Conservation (phyloP, 2,113 vertebrate genomes). For the Campylomormyrus tamandua region DNA sequence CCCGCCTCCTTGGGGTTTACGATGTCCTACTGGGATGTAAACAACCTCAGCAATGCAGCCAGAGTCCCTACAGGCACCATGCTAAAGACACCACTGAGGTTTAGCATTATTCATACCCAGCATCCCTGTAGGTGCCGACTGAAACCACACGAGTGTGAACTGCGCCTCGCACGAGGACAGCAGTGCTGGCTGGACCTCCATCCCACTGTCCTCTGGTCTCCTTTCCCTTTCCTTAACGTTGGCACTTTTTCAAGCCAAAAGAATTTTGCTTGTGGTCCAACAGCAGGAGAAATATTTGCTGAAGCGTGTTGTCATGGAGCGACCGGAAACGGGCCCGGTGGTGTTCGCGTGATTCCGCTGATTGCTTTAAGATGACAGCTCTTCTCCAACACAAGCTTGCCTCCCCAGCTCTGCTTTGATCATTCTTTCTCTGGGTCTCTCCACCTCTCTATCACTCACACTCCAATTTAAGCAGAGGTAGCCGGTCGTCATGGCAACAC, state of each 20-base stretch:
- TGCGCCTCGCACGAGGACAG: neutral
- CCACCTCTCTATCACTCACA: slow-evolving; percentile 31
- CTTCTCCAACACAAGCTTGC: neutral
- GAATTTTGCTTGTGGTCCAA: neutral
- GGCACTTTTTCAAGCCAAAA: neutral
- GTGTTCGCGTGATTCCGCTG: neutral
- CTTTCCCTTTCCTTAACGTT: neutral
- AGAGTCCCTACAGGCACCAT: neutral
- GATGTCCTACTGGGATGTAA: neutral
- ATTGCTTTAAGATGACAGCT: neutral
- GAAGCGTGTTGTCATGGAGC: neutral
- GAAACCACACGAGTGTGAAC: neutral
- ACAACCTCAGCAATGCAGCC: neutral
- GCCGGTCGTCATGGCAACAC: slow-evolving; percentile 47
- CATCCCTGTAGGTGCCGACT: neutral
- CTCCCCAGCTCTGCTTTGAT: slow-evolving; percentile 3
- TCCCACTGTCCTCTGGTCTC: neutral
- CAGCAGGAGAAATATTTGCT: neutral
- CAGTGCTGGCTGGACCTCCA: neutral
- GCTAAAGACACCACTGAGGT: neutral
- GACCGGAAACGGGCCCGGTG: neutral
- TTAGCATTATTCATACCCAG: neutral
- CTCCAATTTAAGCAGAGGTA: slow-evolving; percentile 41
- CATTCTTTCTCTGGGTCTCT: slow-evolving; percentile 13
- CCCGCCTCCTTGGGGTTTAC: neutral